phyloP scores from a whole-genome alignment of 2,113 vertebrate species.

The Rhea pennata region DNA sequence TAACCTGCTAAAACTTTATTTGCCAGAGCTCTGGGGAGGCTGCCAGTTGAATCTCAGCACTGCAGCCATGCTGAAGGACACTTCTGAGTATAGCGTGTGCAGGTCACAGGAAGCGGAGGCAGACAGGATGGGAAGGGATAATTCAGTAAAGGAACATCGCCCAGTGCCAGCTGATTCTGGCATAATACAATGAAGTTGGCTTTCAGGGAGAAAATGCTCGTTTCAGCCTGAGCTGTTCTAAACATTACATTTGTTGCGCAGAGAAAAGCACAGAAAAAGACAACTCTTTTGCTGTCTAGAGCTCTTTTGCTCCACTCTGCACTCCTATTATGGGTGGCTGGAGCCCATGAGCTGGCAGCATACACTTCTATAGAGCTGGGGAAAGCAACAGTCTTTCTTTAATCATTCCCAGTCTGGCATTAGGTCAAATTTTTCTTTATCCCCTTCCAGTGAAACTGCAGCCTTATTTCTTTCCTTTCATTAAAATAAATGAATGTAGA shows the following conservation, averaged over 20 bases:
- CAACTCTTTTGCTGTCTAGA: not conserved
- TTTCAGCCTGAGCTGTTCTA: not conserved
- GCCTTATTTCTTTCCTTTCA: not conserved
- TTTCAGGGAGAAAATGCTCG: not conserved
- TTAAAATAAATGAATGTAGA: conserved; percentile 27
- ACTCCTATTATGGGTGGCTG: not conserved
- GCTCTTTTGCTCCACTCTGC: not conserved
- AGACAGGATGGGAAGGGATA: conserved; percentile 9
- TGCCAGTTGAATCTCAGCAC: not conserved
- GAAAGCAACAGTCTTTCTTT: not conserved
- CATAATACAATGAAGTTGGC: not conserved
- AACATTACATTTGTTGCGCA: not conserved
- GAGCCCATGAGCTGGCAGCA: not conserved
- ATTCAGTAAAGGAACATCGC: not conserved
- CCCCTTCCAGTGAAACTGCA: conserved; percentile 13
- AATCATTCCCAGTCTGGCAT: not conserved
- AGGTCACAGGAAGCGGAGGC: not conserved
- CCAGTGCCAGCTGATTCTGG: not conserved
- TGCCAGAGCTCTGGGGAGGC: not conserved
- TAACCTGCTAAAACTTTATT: not conserved
- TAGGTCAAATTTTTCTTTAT: conserved; percentile 24
- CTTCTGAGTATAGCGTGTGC: not conserved
- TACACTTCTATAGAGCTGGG: not conserved
- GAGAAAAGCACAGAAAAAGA: not conserved
- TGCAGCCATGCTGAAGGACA: not conserved